These are phyloP conservation scores for Schizaphis graminum DNA, from an alignment of 2,888 invertebrate genomes.

Conservation along the genomic window DNA sequence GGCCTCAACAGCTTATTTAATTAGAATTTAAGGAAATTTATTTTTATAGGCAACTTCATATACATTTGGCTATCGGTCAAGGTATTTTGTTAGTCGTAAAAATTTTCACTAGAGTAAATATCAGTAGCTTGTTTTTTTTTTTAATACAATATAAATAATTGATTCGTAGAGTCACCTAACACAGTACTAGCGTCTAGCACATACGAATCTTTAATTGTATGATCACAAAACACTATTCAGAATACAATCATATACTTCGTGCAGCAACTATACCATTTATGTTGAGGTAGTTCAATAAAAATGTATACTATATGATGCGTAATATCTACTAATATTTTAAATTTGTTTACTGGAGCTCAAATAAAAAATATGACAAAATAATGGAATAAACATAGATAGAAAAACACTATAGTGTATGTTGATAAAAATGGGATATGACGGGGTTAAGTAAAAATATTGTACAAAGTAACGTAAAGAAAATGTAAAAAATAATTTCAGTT, in stretches of 20 bases:
- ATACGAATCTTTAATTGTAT: not conserved
- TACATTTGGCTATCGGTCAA: not conserved
- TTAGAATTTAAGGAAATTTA: not conserved
- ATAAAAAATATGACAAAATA: conserved; percentile 11
- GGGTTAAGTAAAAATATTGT: conserved; percentile 46
- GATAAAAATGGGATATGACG: conserved; percentile 26
- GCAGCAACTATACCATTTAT: not conserved
- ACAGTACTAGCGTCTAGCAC: too few relatives aligned
- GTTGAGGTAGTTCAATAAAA: not conserved
- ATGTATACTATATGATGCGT: not conserved
- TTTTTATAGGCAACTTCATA: not conserved
- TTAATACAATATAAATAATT: not conserved
- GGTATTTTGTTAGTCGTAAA: not conserved
- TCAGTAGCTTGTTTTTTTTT: not conserved
- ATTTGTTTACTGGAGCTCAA: not conserved
- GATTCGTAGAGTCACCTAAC: not conserved
- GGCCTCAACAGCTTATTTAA: not conserved
- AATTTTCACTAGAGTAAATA: too few relatives aligned
- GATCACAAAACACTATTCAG: not conserved
- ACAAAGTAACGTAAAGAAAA: conserved; percentile 14
- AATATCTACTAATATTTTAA: not conserved
- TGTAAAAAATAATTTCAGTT: conserved; percentile 42
- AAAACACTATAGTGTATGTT: not conserved
- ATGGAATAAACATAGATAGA: not conserved
- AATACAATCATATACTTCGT: not conserved